Percentiles rank a stretch among this genome's conserved stretches.
These are phyloP conservation scores for Trogon surrucura DNA, from an alignment of 2,113 vertebrate genomes.

Conservation along the genomic window DNA sequence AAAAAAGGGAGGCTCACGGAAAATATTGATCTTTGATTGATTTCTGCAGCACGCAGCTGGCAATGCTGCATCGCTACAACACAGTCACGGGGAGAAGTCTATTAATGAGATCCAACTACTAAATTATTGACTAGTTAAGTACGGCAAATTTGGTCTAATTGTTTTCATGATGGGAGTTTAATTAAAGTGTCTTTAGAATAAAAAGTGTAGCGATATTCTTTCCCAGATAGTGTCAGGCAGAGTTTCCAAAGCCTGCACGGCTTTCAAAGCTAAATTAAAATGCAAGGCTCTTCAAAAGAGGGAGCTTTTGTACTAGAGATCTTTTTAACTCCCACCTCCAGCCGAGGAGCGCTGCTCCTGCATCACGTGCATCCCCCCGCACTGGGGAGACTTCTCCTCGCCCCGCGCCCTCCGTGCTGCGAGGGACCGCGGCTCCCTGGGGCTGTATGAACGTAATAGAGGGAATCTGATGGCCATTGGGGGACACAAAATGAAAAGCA, in stretches of 20 bases:
- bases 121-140: conserved; percentile 75
- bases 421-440: background rate
- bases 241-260: background rate
- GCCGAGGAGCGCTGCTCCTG: background rate
- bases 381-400: background rate
- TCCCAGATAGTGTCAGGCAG: background rate
- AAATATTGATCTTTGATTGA: conserved; percentile 46
- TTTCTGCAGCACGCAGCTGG: conserved; percentile 16
- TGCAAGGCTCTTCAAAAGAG: background rate
- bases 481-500: background rate
- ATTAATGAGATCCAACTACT: conserved; percentile 69
- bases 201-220: conserved; percentile 3
- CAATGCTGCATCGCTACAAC: background rate
- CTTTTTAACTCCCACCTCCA: background rate
- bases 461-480: accelerated
- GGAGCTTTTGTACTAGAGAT: background rate
- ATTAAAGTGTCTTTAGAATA: conserved; percentile 68
- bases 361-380: background rate
- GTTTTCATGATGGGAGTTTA: conserved; percentile 74
- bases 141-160: conserved; percentile 73
- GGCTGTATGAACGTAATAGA: background rate
- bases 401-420: accelerated
- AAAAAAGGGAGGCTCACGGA: background rate
- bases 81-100: conserved; percentile 65
- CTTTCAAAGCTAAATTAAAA: conserved; percentile 4